phyloP scores from a whole-genome alignment of 2,888 invertebrate genomes.

The Erynnis tages region DNA sequence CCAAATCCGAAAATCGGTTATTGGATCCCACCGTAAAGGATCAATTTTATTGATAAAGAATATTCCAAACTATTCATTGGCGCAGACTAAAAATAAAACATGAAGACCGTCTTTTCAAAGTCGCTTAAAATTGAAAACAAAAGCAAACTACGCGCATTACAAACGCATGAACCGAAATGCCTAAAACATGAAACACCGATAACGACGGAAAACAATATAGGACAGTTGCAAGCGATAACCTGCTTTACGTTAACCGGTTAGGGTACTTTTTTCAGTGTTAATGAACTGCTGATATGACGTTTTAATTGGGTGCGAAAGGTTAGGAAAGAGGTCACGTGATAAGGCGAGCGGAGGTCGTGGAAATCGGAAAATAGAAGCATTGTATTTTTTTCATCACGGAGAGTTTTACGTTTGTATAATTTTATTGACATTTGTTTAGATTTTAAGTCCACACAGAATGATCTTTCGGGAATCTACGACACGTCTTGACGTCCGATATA shows the following conservation, averaged over 20 bases:
- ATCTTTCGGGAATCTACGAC: too few relatives aligned
- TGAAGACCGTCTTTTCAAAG: too few relatives aligned
- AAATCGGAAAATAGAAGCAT: constrained; percentile 52
- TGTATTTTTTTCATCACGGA: neutral
- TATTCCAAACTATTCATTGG: too few relatives aligned
- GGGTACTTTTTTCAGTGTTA: constrained; percentile 36
- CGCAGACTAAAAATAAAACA: neutral
- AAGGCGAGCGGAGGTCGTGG: constrained; percentile 67
- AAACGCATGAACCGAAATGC: constrained; percentile 55
- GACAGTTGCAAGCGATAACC: constrained; percentile 34
- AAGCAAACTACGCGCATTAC: constrained; percentile 33
- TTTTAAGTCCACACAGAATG: too few relatives aligned
- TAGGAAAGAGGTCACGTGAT: constrained; percentile 75
- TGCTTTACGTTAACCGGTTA: constrained; percentile 38
- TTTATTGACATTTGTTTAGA: too few relatives aligned
- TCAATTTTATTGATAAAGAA: too few relatives aligned
- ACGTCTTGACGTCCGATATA: too few relatives aligned
- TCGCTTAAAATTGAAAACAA: constrained; percentile 9
- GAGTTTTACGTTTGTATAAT: neutral
- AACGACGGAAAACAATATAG: constrained; percentile 54
- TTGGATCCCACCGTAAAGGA: too few relatives aligned
- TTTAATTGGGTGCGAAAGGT: constrained; percentile 43
- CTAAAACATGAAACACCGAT: constrained; percentile 64
- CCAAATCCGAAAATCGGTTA: too few relatives aligned
- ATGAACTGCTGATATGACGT: constrained; percentile 39